Evolutionary conservation across 2,797 vertebrate species (phyloP).

Genomic region (Rhinatrema bivittatum): DNA sequence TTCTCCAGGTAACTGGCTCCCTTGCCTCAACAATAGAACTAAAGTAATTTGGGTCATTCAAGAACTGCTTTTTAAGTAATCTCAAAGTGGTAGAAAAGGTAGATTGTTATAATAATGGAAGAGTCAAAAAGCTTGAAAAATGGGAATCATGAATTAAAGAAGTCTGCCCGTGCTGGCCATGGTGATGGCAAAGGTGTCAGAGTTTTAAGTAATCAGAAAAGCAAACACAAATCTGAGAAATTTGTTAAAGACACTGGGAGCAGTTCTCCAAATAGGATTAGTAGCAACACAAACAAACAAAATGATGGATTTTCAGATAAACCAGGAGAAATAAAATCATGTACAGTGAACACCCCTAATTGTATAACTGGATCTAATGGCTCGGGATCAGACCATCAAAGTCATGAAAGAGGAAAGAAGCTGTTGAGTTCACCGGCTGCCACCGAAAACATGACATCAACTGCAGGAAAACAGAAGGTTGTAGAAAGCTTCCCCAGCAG

Average conservation of each 20-base stretch:
- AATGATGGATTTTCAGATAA: conserved; percentile 56
- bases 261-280: conserved; percentile 55
- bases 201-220: conserved; percentile 59
- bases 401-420: conserved; percentile 56
- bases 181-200: conserved; percentile 60
- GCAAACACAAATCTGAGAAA: conserved; percentile 55
- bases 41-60: conserved; percentile 43
- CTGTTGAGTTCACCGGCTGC: conserved; percentile 29
- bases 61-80: conserved; percentile 49
- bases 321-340: conserved; percentile 53
- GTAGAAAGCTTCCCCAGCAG: conserved; percentile 36
- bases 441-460: conserved; percentile 41
- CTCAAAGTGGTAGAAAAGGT: conserved; percentile 40
- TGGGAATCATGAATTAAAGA: conserved; percentile 67
- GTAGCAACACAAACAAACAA: conserved; percentile 56
- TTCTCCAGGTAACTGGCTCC: conserved; percentile 40
- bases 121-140: conserved; percentile 59
- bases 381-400: conserved; percentile 41
- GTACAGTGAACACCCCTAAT: conserved; percentile 46
- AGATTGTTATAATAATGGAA: conserved; percentile 68
- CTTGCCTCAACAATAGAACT: conserved; percentile 46
- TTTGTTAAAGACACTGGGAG: conserved; percentile 50
- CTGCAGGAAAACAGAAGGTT: conserved; percentile 13
- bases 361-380: conserved; percentile 48
- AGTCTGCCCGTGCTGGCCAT: conserved; percentile 48